Base-by-base conservation (phyloP, 2,888 invertebrate genomes). In the Cataglyphis livida region DNA sequence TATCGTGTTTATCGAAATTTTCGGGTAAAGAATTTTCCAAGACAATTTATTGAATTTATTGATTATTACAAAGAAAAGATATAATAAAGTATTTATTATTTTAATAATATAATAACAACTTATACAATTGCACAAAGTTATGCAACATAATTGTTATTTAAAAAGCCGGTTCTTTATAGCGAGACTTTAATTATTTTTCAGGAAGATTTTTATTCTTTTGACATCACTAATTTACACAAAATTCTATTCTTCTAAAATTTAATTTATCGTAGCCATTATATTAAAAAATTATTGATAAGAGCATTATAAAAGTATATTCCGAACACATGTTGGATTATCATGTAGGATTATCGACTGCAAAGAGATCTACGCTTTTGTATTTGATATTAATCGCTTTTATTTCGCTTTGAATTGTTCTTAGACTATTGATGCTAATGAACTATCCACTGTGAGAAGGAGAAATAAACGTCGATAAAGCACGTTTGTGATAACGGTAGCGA, bases 401-500 rank as follows among this genome's bases (percentile, higher is more conserved):
- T 51, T n/a, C 1, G 18, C 0, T 48, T 1, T 0, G 6, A 51
- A 7, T 51, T 1, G 7, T n/a, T 15, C 25, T 21, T 1, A 15
- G 10, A 18, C 48, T 9, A 7, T n/a, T 15, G 51, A 83, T 79
- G 81, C 83, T 82, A 88, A 86, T 38, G 83, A 88, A 86, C 81
- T 73, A 82, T 82, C 81, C 21, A 51, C 68, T 65, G 35, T 81
- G 59, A 38, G 15, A 25, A 21, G 54, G 28, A 66, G 64, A 81
- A 44, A 75, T 51, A 85, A 81, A 76, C 81, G 62, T 51, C 82
- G 65, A 74, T 87, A 84, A 87, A 85, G 25, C 28, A 41, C 54
- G 61, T 81, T 70, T 57, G 4, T 3, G 64, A 79, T 82, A 78
- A 78, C 78, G 61, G 21, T 64, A 81, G 62, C 84, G 83, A 85